A percentile compares a stretch with the other conserved stretches of the same genome.
Evolutionary conservation across 2,888 invertebrate species (phyloP).

Genomic region (Dryocosmus kuriphilus): DNA sequence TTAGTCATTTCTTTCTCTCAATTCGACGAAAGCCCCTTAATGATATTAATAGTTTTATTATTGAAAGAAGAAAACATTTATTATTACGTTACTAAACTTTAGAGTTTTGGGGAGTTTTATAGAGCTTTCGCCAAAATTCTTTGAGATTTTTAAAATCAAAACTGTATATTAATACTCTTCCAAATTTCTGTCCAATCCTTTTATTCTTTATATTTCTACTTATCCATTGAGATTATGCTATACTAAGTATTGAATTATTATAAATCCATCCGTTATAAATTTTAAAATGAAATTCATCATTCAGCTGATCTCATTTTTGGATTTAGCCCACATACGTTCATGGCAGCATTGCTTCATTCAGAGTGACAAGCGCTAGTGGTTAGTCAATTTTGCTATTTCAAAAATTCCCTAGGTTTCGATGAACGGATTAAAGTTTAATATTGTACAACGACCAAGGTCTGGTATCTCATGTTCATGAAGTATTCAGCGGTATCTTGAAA

Average conservation of each 20-base stretch:
- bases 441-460: slow-evolving; percentile 54
- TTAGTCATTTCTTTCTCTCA: not conserved
- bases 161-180: too few species aligned
- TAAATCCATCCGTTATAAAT: not conserved
- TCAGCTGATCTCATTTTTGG: slow-evolving; percentile 3
- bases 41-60: not conserved
- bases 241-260: too few species aligned
- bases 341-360: slow-evolving; percentile 52
- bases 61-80: not conserved
- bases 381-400: slow-evolving; percentile 70
- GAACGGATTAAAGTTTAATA: slow-evolving; percentile 68
- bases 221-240: too few species aligned
- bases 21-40: not conserved
- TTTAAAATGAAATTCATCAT: not conserved
- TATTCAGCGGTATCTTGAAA: slow-evolving; percentile 63
- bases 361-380: slow-evolving; percentile 42
- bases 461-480: slow-evolving; percentile 60
- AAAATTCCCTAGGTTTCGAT: slow-evolving; percentile 69
- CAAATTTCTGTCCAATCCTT: too few species aligned
- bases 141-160: too few species aligned
- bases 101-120: not conserved
- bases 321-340: not conserved
- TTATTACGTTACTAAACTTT: not conserved
- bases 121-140: too few species aligned
- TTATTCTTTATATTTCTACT: too few species aligned